Conservation (phyloP, 1,140 invertebrate genomes). For the Drosophila ambigua region DNA sequence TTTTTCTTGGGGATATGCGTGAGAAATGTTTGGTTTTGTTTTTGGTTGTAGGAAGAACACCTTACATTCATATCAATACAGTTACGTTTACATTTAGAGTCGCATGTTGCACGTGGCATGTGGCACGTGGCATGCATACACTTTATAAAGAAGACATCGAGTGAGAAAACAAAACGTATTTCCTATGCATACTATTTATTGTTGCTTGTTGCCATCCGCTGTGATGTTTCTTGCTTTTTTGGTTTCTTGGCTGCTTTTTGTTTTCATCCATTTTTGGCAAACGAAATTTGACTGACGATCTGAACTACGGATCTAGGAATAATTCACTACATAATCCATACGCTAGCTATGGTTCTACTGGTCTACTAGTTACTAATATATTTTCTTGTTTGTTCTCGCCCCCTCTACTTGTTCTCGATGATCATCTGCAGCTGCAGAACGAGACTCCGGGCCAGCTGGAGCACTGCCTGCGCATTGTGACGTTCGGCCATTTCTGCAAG, state of each 20-base stretch:
- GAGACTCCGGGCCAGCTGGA: slow-evolving; percentile 92
- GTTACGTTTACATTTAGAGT: slow-evolving; percentile 34
- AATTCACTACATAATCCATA: slow-evolving; percentile 5
- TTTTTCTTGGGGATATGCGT: slow-evolving; percentile 40
- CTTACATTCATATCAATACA: slow-evolving; percentile 41
- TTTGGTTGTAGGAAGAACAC: slow-evolving; percentile 22
- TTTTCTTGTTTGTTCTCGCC: too few relatives aligned
- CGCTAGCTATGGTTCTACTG: too few relatives aligned
- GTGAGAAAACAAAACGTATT: slow-evolving; percentile 18
- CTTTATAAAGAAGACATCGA: slow-evolving; percentile 35
- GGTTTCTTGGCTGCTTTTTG: not conserved
- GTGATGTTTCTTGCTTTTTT: not conserved
- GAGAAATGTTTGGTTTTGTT: slow-evolving; percentile 1
- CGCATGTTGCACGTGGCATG: too few relatives aligned
- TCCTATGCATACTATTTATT: slow-evolving; percentile 31
- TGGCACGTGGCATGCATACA: slow-evolving; percentile 4
- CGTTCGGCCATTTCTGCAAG: slow-evolving; percentile 97
- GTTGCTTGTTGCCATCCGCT: slow-evolving; percentile 20
- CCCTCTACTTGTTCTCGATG: slow-evolving; percentile 92
- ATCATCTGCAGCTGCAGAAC: slow-evolving; percentile 94
- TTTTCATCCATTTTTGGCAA: slow-evolving; percentile 30
- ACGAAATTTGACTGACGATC: slow-evolving; percentile 30
- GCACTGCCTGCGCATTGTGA: slow-evolving; percentile 93
- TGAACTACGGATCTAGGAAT: slow-evolving; percentile 24
- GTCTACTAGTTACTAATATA: too few relatives aligned